Base-by-base conservation (phyloP, 2,797 vertebrate species). In the Gadopsis marmoratus region DNA sequence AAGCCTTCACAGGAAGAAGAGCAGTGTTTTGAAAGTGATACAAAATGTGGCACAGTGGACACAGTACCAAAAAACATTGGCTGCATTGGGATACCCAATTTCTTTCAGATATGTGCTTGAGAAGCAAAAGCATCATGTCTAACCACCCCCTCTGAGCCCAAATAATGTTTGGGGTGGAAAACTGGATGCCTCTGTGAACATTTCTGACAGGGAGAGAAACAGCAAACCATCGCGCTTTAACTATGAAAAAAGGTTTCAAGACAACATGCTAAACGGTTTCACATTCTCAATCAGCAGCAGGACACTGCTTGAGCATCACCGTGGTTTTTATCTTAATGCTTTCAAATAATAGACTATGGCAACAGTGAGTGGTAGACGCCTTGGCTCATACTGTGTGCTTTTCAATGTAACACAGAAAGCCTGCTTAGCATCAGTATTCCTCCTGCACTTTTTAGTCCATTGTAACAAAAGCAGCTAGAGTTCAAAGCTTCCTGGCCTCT, bases 241-340 rank as follows among this genome's bases (percentile, higher is more conserved):
- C 60, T 65, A 73, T 59, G 6, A 75, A 65, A 81, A 85, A 87
- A 66, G 66, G 78, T 81, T 88, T 86, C 63, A 82, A 89, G 82
- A 82, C 71, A n/a, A 78, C 70, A 63, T 47, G 33, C 62, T 76
- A 83, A 88, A 85, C 86, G 87, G 73, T 91, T 89, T 90, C 80
- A 88, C 69, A 81, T 90, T 87, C 68, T 85, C 66, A 3, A 70
- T 58, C 78, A 69, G 79, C 84, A 77, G 78, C 74, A 80, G 83
- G 80, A 87, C 82, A 71, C 74, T 10, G 81, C 91, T 84, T 1
- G 0, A 74, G 88, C 81, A 81, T 85, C 50, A 75, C 54, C 37
- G 51, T 84, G 83, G 29, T 82, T 91, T 88, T 79, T 63, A 81
- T 91, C 86, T 79, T 73, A 76, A 88, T 68, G 75, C 78, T 71